These are phyloP conservation scores for Nyctibius bracteatus DNA, from an alignment of 2,113 vertebrate genomes.

Conservation along the genomic window DNA sequence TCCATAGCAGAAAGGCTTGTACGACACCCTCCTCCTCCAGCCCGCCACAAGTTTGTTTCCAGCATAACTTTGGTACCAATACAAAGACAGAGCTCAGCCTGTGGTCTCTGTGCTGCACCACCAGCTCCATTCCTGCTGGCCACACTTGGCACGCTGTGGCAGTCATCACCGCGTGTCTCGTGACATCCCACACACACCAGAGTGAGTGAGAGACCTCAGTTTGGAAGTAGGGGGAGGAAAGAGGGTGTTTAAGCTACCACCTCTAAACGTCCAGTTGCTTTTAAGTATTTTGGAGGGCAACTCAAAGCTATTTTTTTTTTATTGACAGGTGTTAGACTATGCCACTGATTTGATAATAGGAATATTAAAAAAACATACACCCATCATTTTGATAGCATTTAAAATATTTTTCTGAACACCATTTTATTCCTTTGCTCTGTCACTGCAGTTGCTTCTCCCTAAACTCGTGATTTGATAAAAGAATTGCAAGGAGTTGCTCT, in stretches of 20 bases:
- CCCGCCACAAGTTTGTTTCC: rapidly evolving
- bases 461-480: neutral
- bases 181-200: neutral
- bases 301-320: neutral
- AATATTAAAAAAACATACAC: neutral
- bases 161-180: rapidly evolving
- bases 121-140: rapidly evolving
- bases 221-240: neutral
- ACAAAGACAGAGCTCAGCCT: neutral
- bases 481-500: neutral
- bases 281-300: neutral
- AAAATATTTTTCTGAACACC: neutral
- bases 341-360: neutral
- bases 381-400: neutral
- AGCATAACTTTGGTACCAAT: neutral
- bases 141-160: rapidly evolving
- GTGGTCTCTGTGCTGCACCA: neutral
- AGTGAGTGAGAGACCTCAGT: neutral
- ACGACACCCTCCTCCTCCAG: neutral
- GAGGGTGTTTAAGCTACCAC: neutral
- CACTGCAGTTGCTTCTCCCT: neutral
- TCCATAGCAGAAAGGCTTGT: neutral
- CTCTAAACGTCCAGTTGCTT: neutral
- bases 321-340: neutral
- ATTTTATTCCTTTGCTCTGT: neutral